These are phyloP conservation scores for Buceros bicornis DNA, from an alignment of 2,797 vertebrate genomes.

Conservation along the genomic window DNA sequence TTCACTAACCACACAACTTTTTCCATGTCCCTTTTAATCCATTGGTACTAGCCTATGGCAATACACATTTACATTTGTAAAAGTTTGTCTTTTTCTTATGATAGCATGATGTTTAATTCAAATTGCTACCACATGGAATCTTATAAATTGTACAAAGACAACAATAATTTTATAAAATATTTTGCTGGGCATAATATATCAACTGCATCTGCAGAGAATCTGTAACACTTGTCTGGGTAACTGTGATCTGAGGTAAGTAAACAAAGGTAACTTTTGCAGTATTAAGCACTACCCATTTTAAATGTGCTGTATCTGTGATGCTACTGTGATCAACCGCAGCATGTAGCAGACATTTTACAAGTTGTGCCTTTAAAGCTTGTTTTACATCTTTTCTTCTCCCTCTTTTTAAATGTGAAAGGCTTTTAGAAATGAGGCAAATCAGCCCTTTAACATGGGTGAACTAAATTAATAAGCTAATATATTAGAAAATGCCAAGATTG, in stretches of 20 bases:
- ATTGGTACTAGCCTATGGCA: not conserved
- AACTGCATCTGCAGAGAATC: not conserved
- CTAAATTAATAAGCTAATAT: not conserved
- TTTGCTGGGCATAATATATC: not conserved
- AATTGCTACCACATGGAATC: not conserved
- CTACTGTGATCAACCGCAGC: not conserved
- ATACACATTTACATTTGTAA: not conserved
- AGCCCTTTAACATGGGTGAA: not conserved
- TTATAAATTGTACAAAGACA: not conserved
- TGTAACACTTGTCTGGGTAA: not conserved
- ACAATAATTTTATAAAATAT: not conserved
- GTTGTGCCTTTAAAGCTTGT: not conserved
- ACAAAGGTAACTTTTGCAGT: not conserved
- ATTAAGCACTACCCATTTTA: not conserved
- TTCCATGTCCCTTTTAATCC: not conserved
- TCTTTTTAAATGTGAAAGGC: not conserved
- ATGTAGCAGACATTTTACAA: not conserved
- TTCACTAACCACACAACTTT: not conserved
- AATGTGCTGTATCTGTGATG: not conserved
- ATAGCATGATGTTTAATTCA: not conserved
- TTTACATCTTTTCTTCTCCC: not conserved
- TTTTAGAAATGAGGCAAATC: not conserved
- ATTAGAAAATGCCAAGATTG: not conserved
- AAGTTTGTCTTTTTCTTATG: not conserved
- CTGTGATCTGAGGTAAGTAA: not conserved